Evolutionary conservation across 1,140 invertebrate genomes (phyloP).

Genomic region (Dermatophagoides farinae): DNA sequence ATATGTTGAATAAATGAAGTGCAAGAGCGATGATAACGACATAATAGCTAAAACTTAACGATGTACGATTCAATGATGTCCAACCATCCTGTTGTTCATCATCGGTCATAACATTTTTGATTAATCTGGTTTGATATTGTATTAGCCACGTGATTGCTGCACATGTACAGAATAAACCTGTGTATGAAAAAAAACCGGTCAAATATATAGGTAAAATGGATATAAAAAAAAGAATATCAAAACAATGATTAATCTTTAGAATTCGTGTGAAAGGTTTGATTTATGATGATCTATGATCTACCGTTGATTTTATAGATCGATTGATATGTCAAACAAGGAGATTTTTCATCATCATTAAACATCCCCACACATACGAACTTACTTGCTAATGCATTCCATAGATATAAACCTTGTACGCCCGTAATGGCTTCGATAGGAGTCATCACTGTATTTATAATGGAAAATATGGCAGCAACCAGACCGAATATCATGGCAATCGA

Average conservation of each 20-base stretch:
- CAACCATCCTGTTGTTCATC: slow-evolving; percentile 50
- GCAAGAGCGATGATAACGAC: slow-evolving; percentile 47
- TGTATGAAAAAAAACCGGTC: slow-evolving; percentile 24
- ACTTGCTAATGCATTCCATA: slow-evolving; percentile 53
- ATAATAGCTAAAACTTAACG: slow-evolving; percentile 57
- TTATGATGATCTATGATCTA: background rate
- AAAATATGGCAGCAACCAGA: slow-evolving; percentile 43
- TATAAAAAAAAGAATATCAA: no score
- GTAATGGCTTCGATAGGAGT: slow-evolving; percentile 47
- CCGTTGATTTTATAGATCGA: background rate
- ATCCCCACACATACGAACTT: slow-evolving; percentile 25
- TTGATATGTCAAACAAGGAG: background rate
- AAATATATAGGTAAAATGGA: slow-evolving; percentile 11
- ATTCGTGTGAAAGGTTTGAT: background rate
- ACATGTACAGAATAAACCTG: slow-evolving; percentile 46
- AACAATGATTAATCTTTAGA: no score
- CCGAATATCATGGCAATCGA: slow-evolving; percentile 42
- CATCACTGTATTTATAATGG: slow-evolving; percentile 52
- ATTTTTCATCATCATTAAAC: background rate
- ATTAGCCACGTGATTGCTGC: slow-evolving; percentile 48
- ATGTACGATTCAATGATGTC: slow-evolving; percentile 43
- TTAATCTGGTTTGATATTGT: slow-evolving; percentile 48
- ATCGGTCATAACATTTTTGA: slow-evolving; percentile 49
- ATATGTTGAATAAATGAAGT: slow-evolving; percentile 48
- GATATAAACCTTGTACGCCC: slow-evolving; percentile 50